Base-by-base conservation (phyloP, 37 sponge, comb jelly and placozoan genomes). In the Oscarella lobularis region DNA sequence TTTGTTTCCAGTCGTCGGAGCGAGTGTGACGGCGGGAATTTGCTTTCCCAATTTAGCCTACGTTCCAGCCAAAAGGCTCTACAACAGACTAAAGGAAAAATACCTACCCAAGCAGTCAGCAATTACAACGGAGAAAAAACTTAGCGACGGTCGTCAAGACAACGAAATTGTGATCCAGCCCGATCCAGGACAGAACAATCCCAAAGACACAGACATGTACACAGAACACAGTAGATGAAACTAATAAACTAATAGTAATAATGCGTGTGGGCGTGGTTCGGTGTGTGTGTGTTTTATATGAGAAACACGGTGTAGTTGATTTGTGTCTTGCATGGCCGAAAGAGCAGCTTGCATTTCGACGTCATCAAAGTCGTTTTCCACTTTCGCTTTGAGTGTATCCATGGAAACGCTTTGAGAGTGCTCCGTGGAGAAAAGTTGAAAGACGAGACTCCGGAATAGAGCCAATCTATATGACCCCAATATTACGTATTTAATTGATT, bases 291-390 rank as follows among this genome's bases (percentile, higher is more conserved):
- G 33, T 75, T 27, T 35, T 79, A 91, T 27, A 91, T 91, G 1
- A 91, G 83, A 41, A 85, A 91, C 39, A 91, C 83, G 71, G 85
- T 67, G 0, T 76, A 85, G 85, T 73, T 90, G 95, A 74, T 95
- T 95, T 66, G 92, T 86, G 2, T 87, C 87, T 73, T 90, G 81
- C 95, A 95, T 95, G n/a, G 5, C 40, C 40, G 85, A 80, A 35
- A 95, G 75, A 48, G 82, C 86, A 36, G 71, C 75, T 1, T 38
- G 31, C 9, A 87, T 84, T 39, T 95, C 92, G 0, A 36, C 84
- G 20, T n/a, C 48, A 34, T 81, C 68, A 76, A 90, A 94, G 20
- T 72, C 73, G 5, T 65, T 37, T 66, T 90, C 87, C n/a, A 87
- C 78, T 14, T 60, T 75, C 32, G 30, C 68, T 3, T 77, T 38